Conservation (phyloP, 2,888 invertebrate genomes). For the Helleia helle region DNA sequence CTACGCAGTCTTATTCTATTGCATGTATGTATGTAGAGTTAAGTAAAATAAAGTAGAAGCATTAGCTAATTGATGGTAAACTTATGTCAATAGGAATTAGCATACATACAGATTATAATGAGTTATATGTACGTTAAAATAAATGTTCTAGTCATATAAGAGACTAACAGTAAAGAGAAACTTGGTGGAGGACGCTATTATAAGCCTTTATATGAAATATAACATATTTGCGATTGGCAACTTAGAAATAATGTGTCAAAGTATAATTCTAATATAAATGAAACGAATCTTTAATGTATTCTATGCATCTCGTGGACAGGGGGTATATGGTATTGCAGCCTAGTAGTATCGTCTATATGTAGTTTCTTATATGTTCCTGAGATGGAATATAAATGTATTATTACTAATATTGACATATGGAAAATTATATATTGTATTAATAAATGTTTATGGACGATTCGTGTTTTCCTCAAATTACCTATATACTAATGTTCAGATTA, state of each 20-base stretch:
- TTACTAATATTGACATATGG: constrained; percentile 63
- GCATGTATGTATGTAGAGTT: constrained; percentile 73
- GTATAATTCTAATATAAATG: constrained; percentile 49
- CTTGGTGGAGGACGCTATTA: constrained; percentile 71
- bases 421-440: constrained; percentile 69
- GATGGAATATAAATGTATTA: constrained; percentile 53
- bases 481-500: not conserved
- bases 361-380: constrained; percentile 60
- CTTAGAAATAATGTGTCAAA: constrained; percentile 59
- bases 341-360: constrained; percentile 63
- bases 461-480: constrained; percentile 20
- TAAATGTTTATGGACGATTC: constrained; percentile 68
- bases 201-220: constrained; percentile 65
- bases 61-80: constrained; percentile 70
- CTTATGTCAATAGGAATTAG: constrained; percentile 71
- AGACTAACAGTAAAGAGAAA: constrained; percentile 56
- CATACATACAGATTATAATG: constrained; percentile 52
- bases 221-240: constrained; percentile 69
- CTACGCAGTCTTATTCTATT: constrained; percentile 45
- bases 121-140: constrained; percentile 51
- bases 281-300: constrained; percentile 56
- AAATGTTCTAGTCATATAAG: constrained; percentile 66
- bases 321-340: constrained; percentile 62
- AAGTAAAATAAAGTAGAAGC: constrained; percentile 61
- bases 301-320: constrained; percentile 55